Evolutionary conservation across 2,888 invertebrate genomes (phyloP).

Genomic region (Saturnia japonica): DNA sequence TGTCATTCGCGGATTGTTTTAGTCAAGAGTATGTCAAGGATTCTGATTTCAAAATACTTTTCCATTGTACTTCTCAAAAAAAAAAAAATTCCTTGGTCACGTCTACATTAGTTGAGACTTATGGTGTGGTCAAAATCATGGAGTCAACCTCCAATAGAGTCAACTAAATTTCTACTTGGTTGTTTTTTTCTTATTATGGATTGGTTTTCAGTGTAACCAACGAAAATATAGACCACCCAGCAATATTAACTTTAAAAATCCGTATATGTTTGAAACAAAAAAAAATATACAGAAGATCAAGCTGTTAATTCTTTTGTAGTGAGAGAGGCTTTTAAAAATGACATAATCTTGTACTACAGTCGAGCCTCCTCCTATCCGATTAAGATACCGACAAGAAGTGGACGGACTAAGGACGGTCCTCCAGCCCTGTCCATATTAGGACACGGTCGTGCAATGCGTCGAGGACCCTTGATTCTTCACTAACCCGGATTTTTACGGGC

Average conservation of each 20-base stretch:
- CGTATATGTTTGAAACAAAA: not conserved
- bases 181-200: not conserved
- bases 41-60: too few relatives aligned
- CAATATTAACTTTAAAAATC: not conserved
- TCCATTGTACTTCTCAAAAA: too few relatives aligned
- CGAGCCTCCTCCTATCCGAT: conserved; percentile 40
- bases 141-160: too few relatives aligned
- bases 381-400: conserved; percentile 44
- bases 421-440: conserved; percentile 55
- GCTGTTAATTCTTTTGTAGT: conserved; percentile 16
- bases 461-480: conserved; percentile 63
- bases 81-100: too few relatives aligned
- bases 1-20: too few relatives aligned
- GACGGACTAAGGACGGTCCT: conserved; percentile 42
- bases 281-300: not conserved
- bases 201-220: not conserved
- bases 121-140: too few relatives aligned
- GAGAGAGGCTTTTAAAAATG: conserved; percentile 2
- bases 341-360: conserved; percentile 19
- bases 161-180: too few relatives aligned
- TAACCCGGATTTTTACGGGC: conserved; percentile 62
- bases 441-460: conserved; percentile 52
- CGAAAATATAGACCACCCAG: not conserved
- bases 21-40: too few relatives aligned
- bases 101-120: too few relatives aligned